These are phyloP conservation scores for Villa cingulata DNA, from an alignment of 2,888 invertebrate genomes.

Conservation along the genomic window DNA sequence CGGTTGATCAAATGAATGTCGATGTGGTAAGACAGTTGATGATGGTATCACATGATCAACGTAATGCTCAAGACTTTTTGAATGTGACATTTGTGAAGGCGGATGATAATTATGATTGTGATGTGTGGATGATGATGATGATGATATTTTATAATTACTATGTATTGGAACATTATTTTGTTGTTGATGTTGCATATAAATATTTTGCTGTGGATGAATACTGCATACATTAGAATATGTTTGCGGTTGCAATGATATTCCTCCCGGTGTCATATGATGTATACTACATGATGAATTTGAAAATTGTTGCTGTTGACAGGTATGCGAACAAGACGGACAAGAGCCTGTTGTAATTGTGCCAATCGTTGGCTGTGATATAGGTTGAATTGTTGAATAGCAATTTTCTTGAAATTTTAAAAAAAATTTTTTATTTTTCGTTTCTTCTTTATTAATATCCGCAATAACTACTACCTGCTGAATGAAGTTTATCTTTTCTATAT, in stretches of 20 bases:
- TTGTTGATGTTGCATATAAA: conserved; percentile 5
- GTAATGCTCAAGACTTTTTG: conserved; percentile 35
- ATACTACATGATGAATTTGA: conserved; percentile 1
- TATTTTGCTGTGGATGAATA: conserved; percentile 9
- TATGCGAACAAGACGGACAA: conserved; percentile 10
- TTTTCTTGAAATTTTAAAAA: conserved; percentile 12
- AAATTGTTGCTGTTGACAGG: conserved; percentile 2
- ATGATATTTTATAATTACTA: conserved; percentile 6
- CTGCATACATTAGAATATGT: conserved; percentile 17
- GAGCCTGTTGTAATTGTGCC: conserved; percentile 6
- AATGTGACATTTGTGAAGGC: conserved; percentile 28
- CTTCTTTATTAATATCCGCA: too few relatives aligned
- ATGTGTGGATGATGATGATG: background rate
- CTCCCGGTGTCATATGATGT: conserved; percentile 13
- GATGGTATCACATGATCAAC: conserved; percentile 23
- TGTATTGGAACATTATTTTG: conserved; percentile 3
- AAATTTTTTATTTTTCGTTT: too few relatives aligned
- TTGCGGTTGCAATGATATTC: conserved; percentile 5
- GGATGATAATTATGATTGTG: background rate
- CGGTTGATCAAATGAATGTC: conserved; percentile 35
- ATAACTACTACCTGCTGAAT: too few relatives aligned
- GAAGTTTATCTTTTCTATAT: conserved; percentile 23
- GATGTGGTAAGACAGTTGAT: conserved; percentile 23
- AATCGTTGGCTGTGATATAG: conserved; percentile 10
- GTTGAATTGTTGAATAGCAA: conserved; percentile 16